phyloP scores from a whole-genome alignment of 1,140 invertebrate genomes.

The Trichonephila inaurata region DNA sequence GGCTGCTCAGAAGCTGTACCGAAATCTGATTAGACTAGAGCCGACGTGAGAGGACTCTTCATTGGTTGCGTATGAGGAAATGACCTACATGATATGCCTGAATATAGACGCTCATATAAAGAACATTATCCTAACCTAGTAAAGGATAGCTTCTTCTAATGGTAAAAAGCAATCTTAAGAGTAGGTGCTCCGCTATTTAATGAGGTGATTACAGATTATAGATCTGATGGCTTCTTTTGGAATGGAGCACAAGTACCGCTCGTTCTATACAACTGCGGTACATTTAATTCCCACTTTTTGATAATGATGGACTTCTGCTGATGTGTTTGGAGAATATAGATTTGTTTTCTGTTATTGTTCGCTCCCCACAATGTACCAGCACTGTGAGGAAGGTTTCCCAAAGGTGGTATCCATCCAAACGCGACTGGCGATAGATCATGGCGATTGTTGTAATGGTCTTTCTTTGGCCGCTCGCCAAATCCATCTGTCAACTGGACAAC shows the following conservation, averaged over 20 bases:
- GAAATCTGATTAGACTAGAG: constrained; percentile 62
- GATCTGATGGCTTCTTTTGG: not conserved
- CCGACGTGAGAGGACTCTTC: constrained; percentile 8
- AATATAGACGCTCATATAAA: not conserved
- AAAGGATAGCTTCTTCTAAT: not conserved
- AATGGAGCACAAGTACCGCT: not conserved
- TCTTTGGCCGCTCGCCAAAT: too few species aligned
- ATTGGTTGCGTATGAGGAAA: constrained; percentile 25
- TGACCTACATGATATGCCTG: constrained; percentile 50
- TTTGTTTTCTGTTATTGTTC: too few species aligned
- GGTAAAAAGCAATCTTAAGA: not conserved
- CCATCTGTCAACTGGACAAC: too few species aligned
- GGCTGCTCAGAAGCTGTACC: constrained; percentile 32
- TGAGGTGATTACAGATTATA: constrained; percentile 30
- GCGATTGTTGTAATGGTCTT: too few species aligned
- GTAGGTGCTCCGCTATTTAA: not conserved
- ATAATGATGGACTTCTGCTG: too few species aligned
- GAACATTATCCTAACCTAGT: not conserved
- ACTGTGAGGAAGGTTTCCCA: too few species aligned
- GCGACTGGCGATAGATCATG: too few species aligned
- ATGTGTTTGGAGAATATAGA: too few species aligned
- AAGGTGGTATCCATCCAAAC: too few species aligned
- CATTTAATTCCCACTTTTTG: not conserved
- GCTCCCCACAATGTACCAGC: too few species aligned
- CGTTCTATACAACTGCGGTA: not conserved